Conservation (phyloP, 2,888 invertebrate genomes). For the Atrina japonica region DNA sequence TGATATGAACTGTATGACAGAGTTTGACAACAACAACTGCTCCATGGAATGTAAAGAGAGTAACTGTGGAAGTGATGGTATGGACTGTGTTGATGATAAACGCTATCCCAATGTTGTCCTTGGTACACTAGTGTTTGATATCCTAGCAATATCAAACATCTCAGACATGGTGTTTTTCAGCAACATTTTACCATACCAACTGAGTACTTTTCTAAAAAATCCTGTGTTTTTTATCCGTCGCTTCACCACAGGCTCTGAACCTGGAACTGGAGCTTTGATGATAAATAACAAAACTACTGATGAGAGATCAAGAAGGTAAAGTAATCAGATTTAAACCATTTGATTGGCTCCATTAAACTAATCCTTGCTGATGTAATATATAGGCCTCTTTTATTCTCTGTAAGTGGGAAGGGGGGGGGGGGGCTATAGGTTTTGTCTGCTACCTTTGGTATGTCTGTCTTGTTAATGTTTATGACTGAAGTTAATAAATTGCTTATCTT, state of each 20-base stretch:
- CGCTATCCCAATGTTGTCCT: neutral
- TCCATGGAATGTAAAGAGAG: slow-evolving; percentile 11
- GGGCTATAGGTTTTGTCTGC: no score
- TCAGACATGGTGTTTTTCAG: neutral
- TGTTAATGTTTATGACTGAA: no score
- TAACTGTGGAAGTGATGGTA: slow-evolving; percentile 36
- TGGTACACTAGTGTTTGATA: neutral
- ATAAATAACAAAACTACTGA: neutral
- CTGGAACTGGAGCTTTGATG: slow-evolving; percentile 12
- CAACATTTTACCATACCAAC: neutral
- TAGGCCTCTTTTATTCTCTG: no score
- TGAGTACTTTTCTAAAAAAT: neutral
- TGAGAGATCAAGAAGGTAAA: neutral
- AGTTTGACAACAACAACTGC: slow-evolving; percentile 26
- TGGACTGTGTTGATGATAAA: slow-evolving; percentile 27
- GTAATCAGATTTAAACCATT: no score
- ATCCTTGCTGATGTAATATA: no score
- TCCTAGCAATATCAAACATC: neutral
- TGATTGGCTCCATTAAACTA: no score
- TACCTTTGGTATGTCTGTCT: no score
- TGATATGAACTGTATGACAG: neutral
- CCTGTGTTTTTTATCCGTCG: slow-evolving; percentile 11
- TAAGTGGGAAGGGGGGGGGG: no score
- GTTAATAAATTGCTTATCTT: no score
- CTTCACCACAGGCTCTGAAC: neutral